Conservation (phyloP, 2,888 invertebrate species). For the Mylabris sibirica region DNA sequence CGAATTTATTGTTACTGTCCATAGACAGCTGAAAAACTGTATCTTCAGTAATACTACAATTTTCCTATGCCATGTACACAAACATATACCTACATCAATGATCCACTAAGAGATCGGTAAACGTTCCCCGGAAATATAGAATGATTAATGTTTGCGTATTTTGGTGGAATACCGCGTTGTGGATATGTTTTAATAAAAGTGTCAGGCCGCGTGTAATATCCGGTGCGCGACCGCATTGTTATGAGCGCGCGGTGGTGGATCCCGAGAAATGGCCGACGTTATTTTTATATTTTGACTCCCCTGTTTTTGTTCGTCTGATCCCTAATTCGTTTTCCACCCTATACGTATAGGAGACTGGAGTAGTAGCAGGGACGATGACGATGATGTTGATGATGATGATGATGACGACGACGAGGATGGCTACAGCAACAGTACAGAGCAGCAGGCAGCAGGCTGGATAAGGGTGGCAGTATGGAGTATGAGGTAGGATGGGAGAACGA, state of each 20-base stretch:
- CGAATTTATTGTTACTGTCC: too few species aligned
- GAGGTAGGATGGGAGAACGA: slow-evolving; percentile 26
- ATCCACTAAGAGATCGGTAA: background rate
- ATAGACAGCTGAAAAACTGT: too few species aligned
- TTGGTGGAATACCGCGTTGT: slow-evolving; percentile 33
- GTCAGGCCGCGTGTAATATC: slow-evolving; percentile 45
- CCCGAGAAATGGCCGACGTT: slow-evolving; percentile 50
- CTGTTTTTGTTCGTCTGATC: slow-evolving; percentile 58
- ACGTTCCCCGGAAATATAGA: background rate
- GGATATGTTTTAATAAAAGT: slow-evolving; percentile 45
- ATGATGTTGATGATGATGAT: too few species aligned
- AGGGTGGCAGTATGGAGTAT: background rate
- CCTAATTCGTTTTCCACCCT: slow-evolving; percentile 59
- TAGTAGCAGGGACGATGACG: slow-evolving; percentile 1
- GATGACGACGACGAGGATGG: background rate
- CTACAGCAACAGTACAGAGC: background rate
- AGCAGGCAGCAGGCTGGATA: background rate
- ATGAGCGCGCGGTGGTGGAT: slow-evolving; percentile 25
- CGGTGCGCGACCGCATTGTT: slow-evolving; percentile 41
- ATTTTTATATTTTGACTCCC: slow-evolving; percentile 58
- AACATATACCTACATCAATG: too few species aligned
- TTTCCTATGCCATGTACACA: background rate
- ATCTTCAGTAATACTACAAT: background rate
- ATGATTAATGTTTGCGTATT: slow-evolving; percentile 21
- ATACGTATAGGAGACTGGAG: slow-evolving; percentile 21